Conservation (phyloP, 2,113 vertebrate species). For the Myotis davidii region DNA sequence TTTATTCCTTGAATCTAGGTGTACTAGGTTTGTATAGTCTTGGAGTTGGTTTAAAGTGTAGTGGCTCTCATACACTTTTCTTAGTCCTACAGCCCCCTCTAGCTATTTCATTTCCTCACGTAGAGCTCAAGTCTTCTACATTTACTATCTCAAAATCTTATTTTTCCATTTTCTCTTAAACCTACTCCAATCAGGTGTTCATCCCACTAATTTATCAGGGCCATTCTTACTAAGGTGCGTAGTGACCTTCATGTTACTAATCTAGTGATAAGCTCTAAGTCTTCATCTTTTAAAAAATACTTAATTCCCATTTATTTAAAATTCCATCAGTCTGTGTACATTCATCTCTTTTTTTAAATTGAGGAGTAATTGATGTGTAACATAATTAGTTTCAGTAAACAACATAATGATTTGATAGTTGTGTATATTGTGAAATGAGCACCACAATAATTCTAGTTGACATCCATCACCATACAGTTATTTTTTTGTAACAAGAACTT, state of each 20-base stretch:
- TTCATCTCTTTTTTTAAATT: background rate
- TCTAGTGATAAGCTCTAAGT: background rate
- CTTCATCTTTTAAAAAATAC: background rate
- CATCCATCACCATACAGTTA: background rate
- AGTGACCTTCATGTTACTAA: background rate
- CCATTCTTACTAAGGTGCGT: background rate
- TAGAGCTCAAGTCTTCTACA: background rate
- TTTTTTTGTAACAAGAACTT: background rate
- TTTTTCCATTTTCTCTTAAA: background rate
- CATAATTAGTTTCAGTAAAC: background rate
- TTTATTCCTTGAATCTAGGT: slow-evolving; percentile 28
- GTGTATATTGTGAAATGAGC: background rate
- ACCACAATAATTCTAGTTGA: background rate
- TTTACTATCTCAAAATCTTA: background rate
- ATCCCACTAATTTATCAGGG: background rate
- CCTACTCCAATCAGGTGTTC: background rate
- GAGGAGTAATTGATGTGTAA: background rate
- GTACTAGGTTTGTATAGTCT: background rate
- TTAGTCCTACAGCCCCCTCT: background rate
- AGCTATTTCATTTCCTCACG: background rate
- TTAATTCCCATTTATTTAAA: background rate
- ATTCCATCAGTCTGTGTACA: background rate
- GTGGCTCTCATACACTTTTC: background rate
- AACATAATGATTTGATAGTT: background rate
- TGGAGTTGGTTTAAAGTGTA: background rate